phyloP scores from a whole-genome alignment of 2,888 invertebrate species.

The Sisyra terminalis region DNA sequence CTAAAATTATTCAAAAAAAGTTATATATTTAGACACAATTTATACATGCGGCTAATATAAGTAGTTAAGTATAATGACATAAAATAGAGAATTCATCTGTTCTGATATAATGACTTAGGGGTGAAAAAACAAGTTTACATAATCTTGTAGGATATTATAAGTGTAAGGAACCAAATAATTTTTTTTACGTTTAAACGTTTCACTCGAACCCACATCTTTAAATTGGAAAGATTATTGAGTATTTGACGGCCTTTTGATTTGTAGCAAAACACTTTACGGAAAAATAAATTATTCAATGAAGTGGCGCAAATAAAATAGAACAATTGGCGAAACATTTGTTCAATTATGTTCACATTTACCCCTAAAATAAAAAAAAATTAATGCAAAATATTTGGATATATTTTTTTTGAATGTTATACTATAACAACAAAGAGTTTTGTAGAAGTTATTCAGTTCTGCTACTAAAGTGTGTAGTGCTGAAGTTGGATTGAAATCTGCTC shows the following conservation, averaged over 20 bases:
- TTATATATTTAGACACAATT: no score
- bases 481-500: conserved; percentile 27
- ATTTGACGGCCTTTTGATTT: conserved; percentile 98
- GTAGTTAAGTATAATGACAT: no score
- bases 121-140: no score
- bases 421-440: conserved; percentile 23
- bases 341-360: conserved; percentile 63
- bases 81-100: no score
- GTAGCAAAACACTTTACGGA: conserved; percentile 91
- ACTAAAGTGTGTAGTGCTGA: conserved; percentile 47
- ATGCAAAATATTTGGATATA: background rate
- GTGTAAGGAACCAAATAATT: no score
- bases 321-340: conserved; percentile 75
- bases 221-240: conserved; percentile 79
- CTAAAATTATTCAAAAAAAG: conserved; percentile 23
- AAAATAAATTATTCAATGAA: conserved; percentile 82
- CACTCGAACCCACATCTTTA: conserved; percentile 90
- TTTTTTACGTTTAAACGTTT: conserved; percentile 31
- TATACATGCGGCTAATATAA: no score
- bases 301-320: conserved; percentile 91
- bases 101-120: no score
- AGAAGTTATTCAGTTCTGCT: conserved; percentile 48
- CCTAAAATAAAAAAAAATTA: conserved; percentile 33
- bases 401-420: conserved; percentile 4
- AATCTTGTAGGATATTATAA: no score